phyloP scores from a whole-genome alignment of 2,888 invertebrate species.

The Tanypteryx hageni region DNA sequence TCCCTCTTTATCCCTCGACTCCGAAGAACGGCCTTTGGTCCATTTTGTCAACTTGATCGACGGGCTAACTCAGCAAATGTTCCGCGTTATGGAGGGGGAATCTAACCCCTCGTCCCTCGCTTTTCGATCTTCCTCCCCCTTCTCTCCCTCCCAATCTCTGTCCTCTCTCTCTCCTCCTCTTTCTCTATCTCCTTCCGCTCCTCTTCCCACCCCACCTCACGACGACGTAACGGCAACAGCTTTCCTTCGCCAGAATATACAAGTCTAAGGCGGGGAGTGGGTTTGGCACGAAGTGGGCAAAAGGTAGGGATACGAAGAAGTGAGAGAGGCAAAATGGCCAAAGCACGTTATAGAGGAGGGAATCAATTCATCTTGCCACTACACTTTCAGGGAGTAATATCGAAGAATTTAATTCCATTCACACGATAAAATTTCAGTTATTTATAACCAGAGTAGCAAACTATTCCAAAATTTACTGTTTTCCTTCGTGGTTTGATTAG shows the following conservation, averaged over 20 bases:
- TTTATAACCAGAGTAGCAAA: no score
- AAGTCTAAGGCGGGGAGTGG: slow-evolving; percentile 34
- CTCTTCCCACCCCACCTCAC: background rate
- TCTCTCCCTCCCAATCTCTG: background rate
- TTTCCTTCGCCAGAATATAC: slow-evolving; percentile 51
- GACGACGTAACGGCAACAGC: background rate
- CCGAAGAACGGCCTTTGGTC: slow-evolving; percentile 51
- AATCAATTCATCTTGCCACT: no score
- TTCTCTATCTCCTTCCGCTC: background rate
- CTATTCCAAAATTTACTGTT: no score
- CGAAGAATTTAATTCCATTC: no score
- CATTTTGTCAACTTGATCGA: slow-evolving; percentile 62
- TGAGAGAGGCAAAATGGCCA: background rate
- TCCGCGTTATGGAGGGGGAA: slow-evolving; percentile 44
- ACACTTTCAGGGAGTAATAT: no score
- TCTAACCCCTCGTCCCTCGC: background rate
- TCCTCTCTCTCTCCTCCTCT: background rate
- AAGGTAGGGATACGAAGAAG: background rate
- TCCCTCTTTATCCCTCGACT: background rate
- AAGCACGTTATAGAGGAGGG: no score
- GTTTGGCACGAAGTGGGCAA: slow-evolving; percentile 13
- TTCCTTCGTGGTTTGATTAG: no score
- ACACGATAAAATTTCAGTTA: no score
- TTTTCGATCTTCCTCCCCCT: background rate
- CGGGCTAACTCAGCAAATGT: slow-evolving; percentile 64